Percentiles rank a stretch among this genome's conserved stretches.
These are phyloP conservation scores for Malacosoma neustria DNA, from an alignment of 2,888 invertebrate species.

Conservation along the genomic window DNA sequence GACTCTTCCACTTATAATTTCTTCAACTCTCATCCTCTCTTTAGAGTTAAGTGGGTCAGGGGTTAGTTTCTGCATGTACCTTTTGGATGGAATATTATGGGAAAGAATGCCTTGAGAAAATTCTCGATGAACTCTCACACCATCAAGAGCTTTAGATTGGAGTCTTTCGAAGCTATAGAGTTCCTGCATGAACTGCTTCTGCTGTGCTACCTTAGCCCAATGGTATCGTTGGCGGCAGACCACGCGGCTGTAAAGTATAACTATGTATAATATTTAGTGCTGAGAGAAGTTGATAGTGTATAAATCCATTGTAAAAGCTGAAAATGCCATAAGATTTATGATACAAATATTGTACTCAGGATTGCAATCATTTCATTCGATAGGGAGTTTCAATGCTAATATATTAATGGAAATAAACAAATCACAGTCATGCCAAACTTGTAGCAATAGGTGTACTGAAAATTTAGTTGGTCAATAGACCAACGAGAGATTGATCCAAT, in stretches of 20 bases:
- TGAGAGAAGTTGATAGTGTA: no score
- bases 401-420: no score
- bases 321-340: no score
- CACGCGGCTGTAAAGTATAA: slow-evolving; percentile 77
- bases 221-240: slow-evolving; percentile 78
- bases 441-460: no score
- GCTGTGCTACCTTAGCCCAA: slow-evolving; percentile 62
- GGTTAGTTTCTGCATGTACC: slow-evolving; percentile 57
- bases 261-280: no score
- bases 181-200: slow-evolving; percentile 76
- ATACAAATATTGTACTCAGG: no score
- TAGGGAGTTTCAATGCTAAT: no score
- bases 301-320: no score
- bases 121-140: slow-evolving; percentile 77
- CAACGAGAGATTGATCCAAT: no score
- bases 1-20: slow-evolving; percentile 53
- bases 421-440: no score
- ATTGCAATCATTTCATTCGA: no score
- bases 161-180: slow-evolving; percentile 76
- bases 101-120: slow-evolving; percentile 75
- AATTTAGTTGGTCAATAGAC: no score
- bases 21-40: slow-evolving; percentile 59
- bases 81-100: slow-evolving; percentile 57
- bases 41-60: slow-evolving; percentile 49
- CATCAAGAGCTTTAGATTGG: slow-evolving; percentile 77